phyloP scores from a whole-genome alignment of 1,140 invertebrate species.

The Aphaenogaster ashmeadi region DNA sequence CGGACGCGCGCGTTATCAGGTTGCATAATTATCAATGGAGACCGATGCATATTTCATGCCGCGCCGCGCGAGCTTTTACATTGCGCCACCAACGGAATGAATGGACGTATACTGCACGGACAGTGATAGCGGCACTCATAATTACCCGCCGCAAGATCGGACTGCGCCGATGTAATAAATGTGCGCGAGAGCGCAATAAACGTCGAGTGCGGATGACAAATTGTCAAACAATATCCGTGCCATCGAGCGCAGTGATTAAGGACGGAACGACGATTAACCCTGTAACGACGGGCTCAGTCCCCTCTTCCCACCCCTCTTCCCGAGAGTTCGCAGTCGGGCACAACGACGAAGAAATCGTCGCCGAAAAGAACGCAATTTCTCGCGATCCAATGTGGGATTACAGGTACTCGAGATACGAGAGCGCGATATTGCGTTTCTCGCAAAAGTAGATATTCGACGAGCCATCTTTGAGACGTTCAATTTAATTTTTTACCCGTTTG shows the following conservation, averaged over 20 bases:
- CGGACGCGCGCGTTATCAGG: constrained; percentile 63
- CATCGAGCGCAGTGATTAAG: constrained; percentile 67
- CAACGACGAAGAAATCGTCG: constrained; percentile 32
- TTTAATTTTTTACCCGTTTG: constrained; percentile 28
- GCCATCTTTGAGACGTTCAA: constrained; percentile 26
- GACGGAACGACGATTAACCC: constrained; percentile 66
- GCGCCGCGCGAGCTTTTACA: constrained; percentile 69
- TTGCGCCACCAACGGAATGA: constrained; percentile 59
- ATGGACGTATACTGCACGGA: constrained; percentile 64
- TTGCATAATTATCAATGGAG: constrained; percentile 75
- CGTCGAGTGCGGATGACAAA: constrained; percentile 72
- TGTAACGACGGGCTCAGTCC: neutral
- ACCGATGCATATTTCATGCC: constrained; percentile 76
- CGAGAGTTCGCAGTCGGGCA: neutral
- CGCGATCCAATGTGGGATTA: constrained; percentile 13
- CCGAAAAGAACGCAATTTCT: constrained; percentile 43
- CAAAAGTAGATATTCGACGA: constrained; percentile 30
- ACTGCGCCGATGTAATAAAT: constrained; percentile 70
- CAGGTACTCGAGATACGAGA: neutral
- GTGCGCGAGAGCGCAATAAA: constrained; percentile 71
- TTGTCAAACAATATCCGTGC: constrained; percentile 73
- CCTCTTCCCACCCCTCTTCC: neutral
- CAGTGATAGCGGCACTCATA: constrained; percentile 70
- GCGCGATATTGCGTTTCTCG: constrained; percentile 39
- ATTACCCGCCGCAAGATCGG: constrained; percentile 69